Percentiles rank a stretch among this genome's conserved stretches.
Conservation (phyloP, 2,888 invertebrate genomes). For the Platycheirus albimanus region DNA sequence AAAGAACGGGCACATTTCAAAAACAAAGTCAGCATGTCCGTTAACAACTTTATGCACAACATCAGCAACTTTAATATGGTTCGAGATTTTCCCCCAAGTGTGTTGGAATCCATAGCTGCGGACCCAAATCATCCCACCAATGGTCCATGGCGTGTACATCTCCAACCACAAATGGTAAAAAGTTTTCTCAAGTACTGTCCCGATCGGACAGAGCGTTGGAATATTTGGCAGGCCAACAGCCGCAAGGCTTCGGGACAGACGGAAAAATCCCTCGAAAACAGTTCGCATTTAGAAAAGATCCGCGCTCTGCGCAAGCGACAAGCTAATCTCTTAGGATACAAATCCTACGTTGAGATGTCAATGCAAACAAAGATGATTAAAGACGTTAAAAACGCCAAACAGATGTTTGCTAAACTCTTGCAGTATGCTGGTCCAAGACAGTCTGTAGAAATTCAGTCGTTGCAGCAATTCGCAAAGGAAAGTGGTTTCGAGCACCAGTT, state of each 20-base stretch:
- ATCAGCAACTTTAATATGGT: constrained; percentile 87
- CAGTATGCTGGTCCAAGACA: constrained; percentile 89
- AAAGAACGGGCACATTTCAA: constrained; percentile 86
- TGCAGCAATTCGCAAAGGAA: constrained; percentile 89
- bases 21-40: constrained; percentile 87
- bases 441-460: constrained; percentile 87
- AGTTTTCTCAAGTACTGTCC: constrained; percentile 94
- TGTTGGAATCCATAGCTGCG: constrained; percentile 87
- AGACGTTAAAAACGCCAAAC: constrained; percentile 88
- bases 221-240: constrained; percentile 91
- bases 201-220: constrained; percentile 90
- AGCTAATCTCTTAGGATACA: constrained; percentile 90
- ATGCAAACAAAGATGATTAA: constrained; percentile 98
- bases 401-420: constrained; percentile 87
- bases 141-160: constrained; percentile 93
- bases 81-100: constrained; percentile 88
- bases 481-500: constrained; percentile 88
- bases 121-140: constrained; percentile 85
- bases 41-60: constrained; percentile 86
- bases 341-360: constrained; percentile 91
- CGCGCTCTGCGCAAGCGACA: constrained; percentile 87
- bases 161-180: constrained; percentile 89
- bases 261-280: constrained; percentile 88
- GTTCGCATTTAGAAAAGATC: constrained; percentile 90
- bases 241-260: constrained; percentile 87